A percentile compares a stretch with the other conserved stretches of the same genome.
Conservation (phyloP, 2,113 vertebrate genomes). For the Oenanthe oenanthe region DNA sequence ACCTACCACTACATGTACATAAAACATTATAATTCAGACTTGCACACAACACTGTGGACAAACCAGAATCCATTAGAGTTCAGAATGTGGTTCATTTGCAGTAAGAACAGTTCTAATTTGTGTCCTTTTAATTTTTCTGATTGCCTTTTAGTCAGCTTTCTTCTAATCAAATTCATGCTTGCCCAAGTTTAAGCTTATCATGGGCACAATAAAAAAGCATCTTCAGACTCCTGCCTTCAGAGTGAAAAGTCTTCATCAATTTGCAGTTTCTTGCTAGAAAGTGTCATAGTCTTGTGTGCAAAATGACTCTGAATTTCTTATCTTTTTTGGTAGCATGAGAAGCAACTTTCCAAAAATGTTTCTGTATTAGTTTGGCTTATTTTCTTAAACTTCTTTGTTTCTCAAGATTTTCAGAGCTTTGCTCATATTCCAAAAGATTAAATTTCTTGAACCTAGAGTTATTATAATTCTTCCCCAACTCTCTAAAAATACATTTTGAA, state of each 20-base stretch:
- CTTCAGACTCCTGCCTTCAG: background rate
- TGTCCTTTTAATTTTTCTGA: slow-evolving; percentile 1
- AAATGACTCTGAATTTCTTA: background rate
- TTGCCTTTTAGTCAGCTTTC: background rate
- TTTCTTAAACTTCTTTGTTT: background rate
- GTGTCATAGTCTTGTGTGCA: background rate
- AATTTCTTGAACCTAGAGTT: background rate
- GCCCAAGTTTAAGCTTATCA: background rate
- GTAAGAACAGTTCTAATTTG: background rate
- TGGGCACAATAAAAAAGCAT: background rate
- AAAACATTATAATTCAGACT: slow-evolving; percentile 33
- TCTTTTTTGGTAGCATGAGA: background rate
- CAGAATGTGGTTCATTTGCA: background rate
- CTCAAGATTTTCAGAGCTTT: background rate
- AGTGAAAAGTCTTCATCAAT: background rate
- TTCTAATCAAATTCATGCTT: background rate
- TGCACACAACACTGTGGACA: background rate
- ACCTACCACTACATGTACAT: slow-evolving; percentile 15
- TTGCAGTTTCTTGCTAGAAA: background rate
- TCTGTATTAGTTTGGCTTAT: background rate
- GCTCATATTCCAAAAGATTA: background rate
- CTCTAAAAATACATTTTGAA: background rate
- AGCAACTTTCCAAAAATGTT: background rate
- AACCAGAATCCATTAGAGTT: slow-evolving; percentile 26
- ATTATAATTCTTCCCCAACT: background rate